Evolutionary conservation across 1,140 invertebrate genomes (phyloP).

Genomic region (Drosophila sulfurigaster): DNA sequence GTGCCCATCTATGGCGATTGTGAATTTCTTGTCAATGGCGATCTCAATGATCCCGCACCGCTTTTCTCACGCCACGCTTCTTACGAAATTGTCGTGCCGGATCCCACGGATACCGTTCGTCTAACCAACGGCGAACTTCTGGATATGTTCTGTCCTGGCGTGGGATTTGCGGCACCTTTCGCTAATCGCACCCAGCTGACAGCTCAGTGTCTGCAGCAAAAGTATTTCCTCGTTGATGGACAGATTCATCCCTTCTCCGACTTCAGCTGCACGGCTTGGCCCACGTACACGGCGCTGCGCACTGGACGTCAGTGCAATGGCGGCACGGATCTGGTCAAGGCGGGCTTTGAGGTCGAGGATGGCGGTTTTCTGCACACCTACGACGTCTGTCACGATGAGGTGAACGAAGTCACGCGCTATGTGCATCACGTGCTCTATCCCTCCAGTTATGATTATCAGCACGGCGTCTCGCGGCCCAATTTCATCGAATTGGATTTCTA

Average conservation of each 20-base stretch:
- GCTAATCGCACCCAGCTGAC: conserved; percentile 59
- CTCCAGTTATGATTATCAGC: conserved; percentile 78
- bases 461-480: conserved; percentile 70
- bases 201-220: conserved; percentile 70
- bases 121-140: conserved; percentile 67
- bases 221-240: conserved; percentile 74
- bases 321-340: conserved; percentile 75
- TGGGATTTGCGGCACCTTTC: conserved; percentile 62
- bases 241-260: conserved; percentile 70
- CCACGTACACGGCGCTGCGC: conserved; percentile 72
- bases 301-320: conserved; percentile 77
- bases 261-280: conserved; percentile 71
- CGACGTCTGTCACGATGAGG: conserved; percentile 85
- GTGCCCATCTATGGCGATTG: conserved; percentile 68
- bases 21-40: conserved; percentile 72
- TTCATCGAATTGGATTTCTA: conserved; percentile 80
- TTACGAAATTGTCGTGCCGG: conserved; percentile 68
- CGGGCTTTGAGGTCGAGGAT: conserved; percentile 75
- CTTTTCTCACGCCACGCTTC: conserved; percentile 59
- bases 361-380: conserved; percentile 81
- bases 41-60: conserved; percentile 75
- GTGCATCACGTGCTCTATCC: conserved; percentile 81
- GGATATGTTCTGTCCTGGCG: conserved; percentile 75
- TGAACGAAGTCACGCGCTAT: conserved; percentile 82
- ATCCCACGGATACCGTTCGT: conserved; percentile 71